phyloP scores from a whole-genome alignment of 2,113 vertebrate species.

The Cryptotis parvus region DNA sequence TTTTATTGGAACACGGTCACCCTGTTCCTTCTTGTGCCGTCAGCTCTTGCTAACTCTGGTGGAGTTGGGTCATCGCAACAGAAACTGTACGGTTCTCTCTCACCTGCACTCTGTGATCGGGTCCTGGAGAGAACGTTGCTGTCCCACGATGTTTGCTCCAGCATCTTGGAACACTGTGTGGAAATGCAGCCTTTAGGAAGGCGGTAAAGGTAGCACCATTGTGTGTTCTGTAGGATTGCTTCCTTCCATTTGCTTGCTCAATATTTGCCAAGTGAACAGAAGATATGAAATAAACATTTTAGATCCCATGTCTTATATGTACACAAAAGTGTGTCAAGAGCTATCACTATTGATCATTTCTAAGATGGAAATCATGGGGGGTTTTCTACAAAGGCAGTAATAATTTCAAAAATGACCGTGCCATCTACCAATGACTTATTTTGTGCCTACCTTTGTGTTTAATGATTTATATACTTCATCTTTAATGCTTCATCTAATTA shows the following conservation, averaged over 20 bases:
- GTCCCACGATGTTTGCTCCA: background rate
- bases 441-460: background rate
- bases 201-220: background rate
- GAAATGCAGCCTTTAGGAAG: background rate
- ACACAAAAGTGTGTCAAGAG: background rate
- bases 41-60: background rate
- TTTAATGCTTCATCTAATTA: background rate
- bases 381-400: background rate
- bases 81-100: background rate
- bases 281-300: background rate
- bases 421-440: background rate
- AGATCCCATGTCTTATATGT: background rate
- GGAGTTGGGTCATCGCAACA: background rate
- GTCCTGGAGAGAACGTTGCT: background rate
- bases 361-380: background rate
- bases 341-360: background rate
- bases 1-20: background rate
- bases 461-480: background rate
- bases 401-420: background rate
- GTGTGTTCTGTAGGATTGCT: background rate
- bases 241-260: background rate
- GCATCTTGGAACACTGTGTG: slow-evolving; percentile 17
- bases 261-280: background rate
- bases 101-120: background rate
- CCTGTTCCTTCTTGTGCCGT: background rate